Percentiles rank a stretch among this genome's conserved stretches.
Conservation (phyloP, 2,888 invertebrate species). For the Hermaeophaga mercurialis region DNA sequence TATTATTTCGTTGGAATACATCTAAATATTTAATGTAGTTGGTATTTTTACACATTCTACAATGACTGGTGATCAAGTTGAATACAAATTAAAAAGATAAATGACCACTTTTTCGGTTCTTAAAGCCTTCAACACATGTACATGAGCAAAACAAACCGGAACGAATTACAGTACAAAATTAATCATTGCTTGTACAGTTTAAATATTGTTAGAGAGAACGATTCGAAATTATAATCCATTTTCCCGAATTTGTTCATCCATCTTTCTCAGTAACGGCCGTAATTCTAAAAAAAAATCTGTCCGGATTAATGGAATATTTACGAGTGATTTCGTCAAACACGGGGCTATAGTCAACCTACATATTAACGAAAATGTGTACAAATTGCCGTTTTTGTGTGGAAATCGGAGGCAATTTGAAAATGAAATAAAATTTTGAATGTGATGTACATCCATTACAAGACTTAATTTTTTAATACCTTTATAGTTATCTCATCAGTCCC, state of each 20-base stretch:
- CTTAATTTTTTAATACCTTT: too few relatives aligned
- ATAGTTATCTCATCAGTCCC: too few relatives aligned
- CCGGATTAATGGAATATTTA: conserved; percentile 37
- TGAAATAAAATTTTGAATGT: too few relatives aligned
- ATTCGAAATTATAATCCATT: conserved; percentile 53
- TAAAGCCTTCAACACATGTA: conserved; percentile 31
- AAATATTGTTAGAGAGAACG: conserved; percentile 53
- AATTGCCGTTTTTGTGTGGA: neutral
- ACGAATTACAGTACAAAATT: conserved; percentile 41
- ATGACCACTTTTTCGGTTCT: neutral
- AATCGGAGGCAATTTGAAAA: too few relatives aligned
- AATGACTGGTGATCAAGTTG: too few relatives aligned
- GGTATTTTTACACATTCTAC: too few relatives aligned
- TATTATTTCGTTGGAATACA: too few relatives aligned
- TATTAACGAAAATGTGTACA: neutral
- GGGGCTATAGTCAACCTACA: conserved; percentile 4
- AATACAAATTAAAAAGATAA: conserved; percentile 1
- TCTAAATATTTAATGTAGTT: too few relatives aligned
- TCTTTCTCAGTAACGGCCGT: conserved; percentile 48
- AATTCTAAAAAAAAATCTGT: conserved; percentile 46
- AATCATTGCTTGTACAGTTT: conserved; percentile 46
- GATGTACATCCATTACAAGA: too few relatives aligned
- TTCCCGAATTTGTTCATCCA: conserved; percentile 50
- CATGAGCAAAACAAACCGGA: conserved; percentile 34
- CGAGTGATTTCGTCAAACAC: conserved; percentile 11